These are phyloP conservation scores for Ferrisia virgata DNA, from an alignment of 2,888 invertebrate species.

Conservation along the genomic window DNA sequence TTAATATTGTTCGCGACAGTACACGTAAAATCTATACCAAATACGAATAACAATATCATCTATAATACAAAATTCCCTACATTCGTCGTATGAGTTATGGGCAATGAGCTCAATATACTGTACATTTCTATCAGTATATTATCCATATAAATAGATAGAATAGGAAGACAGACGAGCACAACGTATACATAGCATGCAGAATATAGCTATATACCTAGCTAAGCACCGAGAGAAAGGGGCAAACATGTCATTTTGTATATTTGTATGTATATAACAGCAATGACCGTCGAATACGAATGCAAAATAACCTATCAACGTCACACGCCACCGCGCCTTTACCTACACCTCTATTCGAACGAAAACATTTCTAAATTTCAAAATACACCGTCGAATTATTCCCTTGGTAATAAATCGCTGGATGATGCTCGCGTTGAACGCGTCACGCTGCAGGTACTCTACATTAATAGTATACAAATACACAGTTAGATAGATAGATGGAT, in stretches of 20 bases:
- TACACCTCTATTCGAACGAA: not conserved
- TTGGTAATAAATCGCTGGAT: not conserved
- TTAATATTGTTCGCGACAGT: too few relatives aligned
- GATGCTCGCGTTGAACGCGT: not conserved
- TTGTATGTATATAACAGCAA: too few relatives aligned
- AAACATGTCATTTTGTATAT: not conserved
- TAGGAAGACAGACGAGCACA: not conserved
- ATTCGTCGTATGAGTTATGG: not conserved
- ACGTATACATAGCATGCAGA: too few relatives aligned
- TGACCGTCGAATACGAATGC: not conserved
- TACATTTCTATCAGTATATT: not conserved
- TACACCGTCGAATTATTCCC: not conserved
- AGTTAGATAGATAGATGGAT: too few relatives aligned
- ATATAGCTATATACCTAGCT: not conserved
- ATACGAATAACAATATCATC: too few relatives aligned
- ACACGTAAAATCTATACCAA: too few relatives aligned
- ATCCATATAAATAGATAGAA: not conserved
- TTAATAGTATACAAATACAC: too few relatives aligned
- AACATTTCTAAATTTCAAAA: constrained; percentile 3
- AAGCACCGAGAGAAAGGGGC: not conserved
- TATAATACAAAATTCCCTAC: not conserved
- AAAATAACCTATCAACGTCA: constrained; percentile 14
- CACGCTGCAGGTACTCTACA: constrained; percentile 6
- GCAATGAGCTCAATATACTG: not conserved
- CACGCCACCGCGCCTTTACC: not conserved